Conservation (phyloP, 2,888 invertebrate genomes). For the Amphiduros pacificus region DNA sequence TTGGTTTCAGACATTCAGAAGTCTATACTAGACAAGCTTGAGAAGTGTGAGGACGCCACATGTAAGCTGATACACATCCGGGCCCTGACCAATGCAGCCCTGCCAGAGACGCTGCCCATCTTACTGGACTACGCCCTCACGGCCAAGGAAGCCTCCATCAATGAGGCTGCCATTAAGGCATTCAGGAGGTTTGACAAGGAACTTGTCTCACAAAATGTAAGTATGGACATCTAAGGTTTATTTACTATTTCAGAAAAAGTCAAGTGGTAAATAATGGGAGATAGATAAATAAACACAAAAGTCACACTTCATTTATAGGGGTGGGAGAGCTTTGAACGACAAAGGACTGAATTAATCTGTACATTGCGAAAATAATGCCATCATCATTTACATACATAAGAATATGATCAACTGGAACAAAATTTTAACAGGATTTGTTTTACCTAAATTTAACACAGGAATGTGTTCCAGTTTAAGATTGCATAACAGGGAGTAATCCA, state of each 20-base stretch:
- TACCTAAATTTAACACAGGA: too few relatives aligned
- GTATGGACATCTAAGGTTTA: too few relatives aligned
- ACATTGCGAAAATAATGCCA: too few relatives aligned
- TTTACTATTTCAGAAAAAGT: not conserved
- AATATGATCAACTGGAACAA: too few relatives aligned
- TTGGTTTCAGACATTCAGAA: conserved; percentile 50
- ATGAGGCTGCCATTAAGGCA: conserved; percentile 72
- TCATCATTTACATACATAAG: too few relatives aligned
- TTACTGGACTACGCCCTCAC: conserved; percentile 66
- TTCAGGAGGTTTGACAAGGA: conserved; percentile 59
- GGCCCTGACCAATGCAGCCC: conserved; percentile 72
- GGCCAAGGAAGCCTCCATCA: conserved; percentile 63
- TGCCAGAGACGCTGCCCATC: conserved; percentile 66
- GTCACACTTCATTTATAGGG: too few relatives aligned
- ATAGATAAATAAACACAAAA: not conserved
- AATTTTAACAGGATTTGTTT: too few relatives aligned
- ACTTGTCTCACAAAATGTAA: conserved; percentile 37
- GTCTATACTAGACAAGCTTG: conserved; percentile 58
- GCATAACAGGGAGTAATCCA: too few relatives aligned
- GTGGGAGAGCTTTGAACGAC: too few relatives aligned
- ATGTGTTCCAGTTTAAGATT: too few relatives aligned
- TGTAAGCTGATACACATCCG: conserved; percentile 69
- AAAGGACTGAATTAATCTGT: too few relatives aligned
- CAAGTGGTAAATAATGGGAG: not conserved
- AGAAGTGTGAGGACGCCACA: conserved; percentile 64